A percentile compares a stretch with the other conserved stretches of the same genome.
Evolutionary conservation across 1,140 invertebrate genomes (phyloP).

Genomic region (Paracyclopina nana): DNA sequence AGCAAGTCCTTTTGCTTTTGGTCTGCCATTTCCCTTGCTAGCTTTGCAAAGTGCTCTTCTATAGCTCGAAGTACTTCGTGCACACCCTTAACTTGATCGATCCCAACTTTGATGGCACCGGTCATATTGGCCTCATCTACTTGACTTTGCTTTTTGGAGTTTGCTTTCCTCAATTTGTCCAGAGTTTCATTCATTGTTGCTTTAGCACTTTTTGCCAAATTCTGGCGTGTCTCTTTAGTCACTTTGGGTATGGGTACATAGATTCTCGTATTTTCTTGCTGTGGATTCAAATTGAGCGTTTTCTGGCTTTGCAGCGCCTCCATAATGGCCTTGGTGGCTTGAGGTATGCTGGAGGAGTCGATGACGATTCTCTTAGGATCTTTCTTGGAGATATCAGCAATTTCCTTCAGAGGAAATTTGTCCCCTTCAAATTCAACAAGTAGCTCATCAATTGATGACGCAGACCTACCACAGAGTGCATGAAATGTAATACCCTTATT

Average conservation of each 20-base stretch:
- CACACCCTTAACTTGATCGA: too few species aligned
- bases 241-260: conserved; percentile 74
- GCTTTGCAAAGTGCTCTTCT: too few species aligned
- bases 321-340: conserved; percentile 53
- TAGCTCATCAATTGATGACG: conserved; percentile 41
- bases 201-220: conserved; percentile 65
- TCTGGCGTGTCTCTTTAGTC: conserved; percentile 73
- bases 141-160: too few species aligned
- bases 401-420: conserved; percentile 59
- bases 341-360: conserved; percentile 59
- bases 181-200: background rate
- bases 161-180: background rate
- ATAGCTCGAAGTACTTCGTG: too few species aligned
- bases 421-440: conserved; percentile 52
- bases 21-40: too few species aligned
- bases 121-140: too few species aligned
- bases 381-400: conserved; percentile 69
- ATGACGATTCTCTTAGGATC: conserved; percentile 64
- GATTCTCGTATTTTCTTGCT: conserved; percentile 74
- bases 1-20: too few species aligned
- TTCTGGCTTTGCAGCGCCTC: conserved; percentile 48
- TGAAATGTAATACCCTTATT: too few species aligned
- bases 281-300: conserved; percentile 82
- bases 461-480: background rate
- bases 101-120: too few species aligned